A percentile compares a stretch with the other conserved stretches of the same genome.
These are phyloP conservation scores for Sebastes alutus DNA, from an alignment of 2,797 vertebrate species.

Conservation along the genomic window DNA sequence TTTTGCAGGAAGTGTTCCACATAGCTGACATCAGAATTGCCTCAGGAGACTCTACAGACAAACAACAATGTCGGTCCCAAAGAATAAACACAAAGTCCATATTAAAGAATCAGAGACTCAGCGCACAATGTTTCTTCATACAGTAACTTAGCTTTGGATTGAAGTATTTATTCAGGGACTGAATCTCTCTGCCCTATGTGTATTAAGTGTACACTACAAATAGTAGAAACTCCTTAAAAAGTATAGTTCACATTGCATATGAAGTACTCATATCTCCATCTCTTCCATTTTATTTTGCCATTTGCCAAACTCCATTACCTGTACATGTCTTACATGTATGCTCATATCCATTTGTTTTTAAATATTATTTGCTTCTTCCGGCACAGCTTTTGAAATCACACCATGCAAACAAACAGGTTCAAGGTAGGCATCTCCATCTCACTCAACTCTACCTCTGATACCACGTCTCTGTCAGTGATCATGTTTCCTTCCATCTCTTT, in stretches of 20 bases:
- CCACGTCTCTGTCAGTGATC: not conserved
- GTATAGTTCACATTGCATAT: not conserved
- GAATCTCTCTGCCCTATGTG: not conserved
- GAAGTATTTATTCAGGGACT: not conserved
- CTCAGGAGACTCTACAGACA: not conserved
- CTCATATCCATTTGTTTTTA: conserved; percentile 66
- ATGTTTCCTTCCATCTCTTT: not conserved
- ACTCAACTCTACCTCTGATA: conserved; percentile 38
- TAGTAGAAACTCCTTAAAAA: not conserved
- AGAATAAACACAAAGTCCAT: conserved; percentile 3
- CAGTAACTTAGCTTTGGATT: not conserved
- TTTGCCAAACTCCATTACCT: conserved; percentile 39
- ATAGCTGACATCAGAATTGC: not conserved
- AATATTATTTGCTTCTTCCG: conserved; percentile 85
- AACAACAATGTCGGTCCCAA: not conserved
- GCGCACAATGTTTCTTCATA: not conserved
- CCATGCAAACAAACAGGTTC: conserved; percentile 95
- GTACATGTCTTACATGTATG: conserved; percentile 62
- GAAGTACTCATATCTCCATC: not conserved
- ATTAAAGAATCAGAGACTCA: not conserved
- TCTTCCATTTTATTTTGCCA: conserved; percentile 41
- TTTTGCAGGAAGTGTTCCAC: conserved; percentile 3
- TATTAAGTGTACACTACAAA: not conserved
- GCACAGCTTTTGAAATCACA: conserved; percentile 99
- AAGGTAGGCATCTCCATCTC: conserved; percentile 92